Evolutionary conservation across 2,113 vertebrate species (phyloP).

Genomic region (Cochlearius cochlearius): DNA sequence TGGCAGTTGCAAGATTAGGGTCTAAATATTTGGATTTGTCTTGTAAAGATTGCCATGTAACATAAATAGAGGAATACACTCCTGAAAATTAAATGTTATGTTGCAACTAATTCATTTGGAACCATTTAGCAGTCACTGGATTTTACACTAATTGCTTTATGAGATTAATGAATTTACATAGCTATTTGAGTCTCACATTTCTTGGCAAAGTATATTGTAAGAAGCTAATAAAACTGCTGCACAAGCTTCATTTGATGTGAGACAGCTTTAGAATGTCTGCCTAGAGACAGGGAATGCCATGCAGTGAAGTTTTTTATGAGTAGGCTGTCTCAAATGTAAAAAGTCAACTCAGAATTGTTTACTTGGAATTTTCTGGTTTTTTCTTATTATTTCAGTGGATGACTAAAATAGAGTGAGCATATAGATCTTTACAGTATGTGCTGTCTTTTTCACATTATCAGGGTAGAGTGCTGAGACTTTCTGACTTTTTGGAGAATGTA

Average conservation of each 20-base stretch:
- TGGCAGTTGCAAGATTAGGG: not conserved
- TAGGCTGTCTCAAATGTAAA: not conserved
- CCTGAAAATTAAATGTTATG: slow-evolving; percentile 69
- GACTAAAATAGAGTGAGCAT: not conserved
- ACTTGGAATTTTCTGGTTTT: rapidly evolving
- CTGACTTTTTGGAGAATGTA: not conserved
- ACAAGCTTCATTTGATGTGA: not conserved
- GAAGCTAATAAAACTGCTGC: slow-evolving; percentile 25
- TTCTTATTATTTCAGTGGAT: not conserved
- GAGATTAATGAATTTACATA: slow-evolving; percentile 75
- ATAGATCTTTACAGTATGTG: not conserved
- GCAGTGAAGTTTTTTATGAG: not conserved
- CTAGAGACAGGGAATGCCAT: not conserved
- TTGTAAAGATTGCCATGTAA: slow-evolving; percentile 53
- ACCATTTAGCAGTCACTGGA: slow-evolving; percentile 70
- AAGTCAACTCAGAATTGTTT: not conserved
- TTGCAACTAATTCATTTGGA: slow-evolving; percentile 72
- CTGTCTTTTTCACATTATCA: not conserved
- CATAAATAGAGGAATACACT: slow-evolving; percentile 65
- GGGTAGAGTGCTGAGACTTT: not conserved
- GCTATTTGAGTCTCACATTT: slow-evolving; percentile 51
- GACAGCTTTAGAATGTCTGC: not conserved
- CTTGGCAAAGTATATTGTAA: slow-evolving; percentile 37
- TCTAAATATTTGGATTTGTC: slow-evolving; percentile 60
- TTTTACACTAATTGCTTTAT: slow-evolving; percentile 73